Conservation (phyloP, 2,113 vertebrate genomes). For the Charina bottae region DNA sequence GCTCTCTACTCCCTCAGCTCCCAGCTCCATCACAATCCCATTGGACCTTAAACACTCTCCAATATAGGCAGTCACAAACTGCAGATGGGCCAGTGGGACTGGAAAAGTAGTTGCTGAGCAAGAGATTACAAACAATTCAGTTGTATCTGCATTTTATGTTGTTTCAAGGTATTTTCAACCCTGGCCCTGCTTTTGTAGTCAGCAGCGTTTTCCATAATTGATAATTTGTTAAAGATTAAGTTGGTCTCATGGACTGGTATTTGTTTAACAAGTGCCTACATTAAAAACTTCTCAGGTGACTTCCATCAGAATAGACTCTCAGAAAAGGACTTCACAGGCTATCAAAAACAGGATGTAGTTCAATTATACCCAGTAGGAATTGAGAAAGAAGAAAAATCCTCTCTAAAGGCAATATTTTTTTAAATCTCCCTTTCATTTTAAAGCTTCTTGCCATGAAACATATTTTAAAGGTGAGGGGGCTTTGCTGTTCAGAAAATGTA, state of each 20-base stretch:
- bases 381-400: background rate
- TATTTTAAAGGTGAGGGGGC: background rate
- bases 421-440: background rate
- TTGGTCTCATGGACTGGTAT: background rate
- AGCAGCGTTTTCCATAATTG: background rate
- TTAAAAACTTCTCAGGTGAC: background rate
- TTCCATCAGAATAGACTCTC: background rate
- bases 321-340: background rate
- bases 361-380: background rate
- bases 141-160: too few relatives aligned
- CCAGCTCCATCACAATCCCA: too few relatives aligned
- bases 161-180: background rate
- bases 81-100: background rate
- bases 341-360: background rate
- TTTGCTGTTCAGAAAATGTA: background rate
- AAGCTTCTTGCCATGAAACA: background rate
- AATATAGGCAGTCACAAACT: background rate
- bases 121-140: too few relatives aligned
- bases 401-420: background rate
- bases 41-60: background rate
- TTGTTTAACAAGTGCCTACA: background rate
- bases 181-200: background rate
- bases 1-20: too few relatives aligned
- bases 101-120: background rate
- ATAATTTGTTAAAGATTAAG: background rate